Conservation (phyloP, 2,113 vertebrate species). For the Caracal caracal region DNA sequence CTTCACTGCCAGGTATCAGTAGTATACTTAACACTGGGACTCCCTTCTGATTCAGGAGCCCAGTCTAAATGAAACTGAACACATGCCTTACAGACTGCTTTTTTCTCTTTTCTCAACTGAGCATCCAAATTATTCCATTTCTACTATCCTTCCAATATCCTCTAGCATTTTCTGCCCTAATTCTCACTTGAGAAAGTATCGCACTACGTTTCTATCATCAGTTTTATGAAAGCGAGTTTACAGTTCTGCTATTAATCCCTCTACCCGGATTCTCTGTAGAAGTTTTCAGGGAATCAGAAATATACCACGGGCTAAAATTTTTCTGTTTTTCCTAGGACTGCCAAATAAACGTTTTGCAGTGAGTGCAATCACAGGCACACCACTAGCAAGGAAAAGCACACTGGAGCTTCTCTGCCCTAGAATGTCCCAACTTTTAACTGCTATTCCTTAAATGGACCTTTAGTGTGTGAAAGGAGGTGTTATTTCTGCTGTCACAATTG, state of each 20-base stretch:
- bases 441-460: background rate
- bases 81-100: background rate
- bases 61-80: background rate
- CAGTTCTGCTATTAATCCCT: background rate
- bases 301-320: background rate
- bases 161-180: background rate
- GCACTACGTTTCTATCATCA: background rate
- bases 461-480: constrained; percentile 19
- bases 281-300: background rate
- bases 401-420: background rate
- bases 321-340: background rate
- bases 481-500: constrained; percentile 27
- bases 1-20: background rate
- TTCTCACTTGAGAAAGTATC: background rate
- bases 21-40: background rate
- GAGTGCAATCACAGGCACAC: background rate
- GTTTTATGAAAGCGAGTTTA: background rate
- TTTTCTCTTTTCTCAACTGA: background rate
- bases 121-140: background rate
- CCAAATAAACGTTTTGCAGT: background rate
- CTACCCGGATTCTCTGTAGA: background rate
- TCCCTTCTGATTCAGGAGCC: background rate
- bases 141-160: background rate
- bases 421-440: background rate
- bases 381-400: background rate